Conservation (phyloP, 1,140 invertebrate species). For the Drosophila burlai region DNA sequence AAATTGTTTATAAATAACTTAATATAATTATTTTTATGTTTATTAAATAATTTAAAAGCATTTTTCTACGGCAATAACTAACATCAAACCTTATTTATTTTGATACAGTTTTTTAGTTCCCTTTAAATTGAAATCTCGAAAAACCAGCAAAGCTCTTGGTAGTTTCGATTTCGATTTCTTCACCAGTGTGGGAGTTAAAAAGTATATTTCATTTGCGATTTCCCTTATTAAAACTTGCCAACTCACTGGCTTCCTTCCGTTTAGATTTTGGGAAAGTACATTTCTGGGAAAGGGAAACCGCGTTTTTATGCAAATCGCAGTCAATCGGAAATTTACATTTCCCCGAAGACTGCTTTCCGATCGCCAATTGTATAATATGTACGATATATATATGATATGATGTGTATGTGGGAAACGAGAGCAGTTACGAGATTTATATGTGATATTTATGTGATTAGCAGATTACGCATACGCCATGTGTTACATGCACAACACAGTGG, state of each 20-base stretch:
- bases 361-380: slow-evolving; percentile 12
- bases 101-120: too few species aligned
- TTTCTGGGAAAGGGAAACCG: slow-evolving; percentile 25
- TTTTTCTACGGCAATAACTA: neutral
- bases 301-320: slow-evolving; percentile 30
- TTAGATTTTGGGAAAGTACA: slow-evolving; percentile 35
- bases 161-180: neutral
- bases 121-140: neutral
- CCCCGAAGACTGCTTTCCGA: slow-evolving; percentile 10
- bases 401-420: slow-evolving; percentile 13
- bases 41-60: neutral
- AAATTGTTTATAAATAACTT: too few species aligned
- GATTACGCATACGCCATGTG: slow-evolving; percentile 70
- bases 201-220: neutral
- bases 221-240: slow-evolving; percentile 24
- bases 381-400: neutral
- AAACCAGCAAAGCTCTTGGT: neutral
- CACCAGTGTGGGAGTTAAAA: slow-evolving; percentile 6
- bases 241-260: slow-evolving; percentile 37
- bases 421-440: slow-evolving; percentile 30
- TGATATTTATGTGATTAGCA: slow-evolving; percentile 19
- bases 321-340: slow-evolving; percentile 29
- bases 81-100: fast-evolving
- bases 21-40: too few species aligned
- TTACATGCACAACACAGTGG: slow-evolving; percentile 54